A percentile compares a stretch with the other conserved stretches of the same genome.
Conservation (phyloP, 2,113 vertebrate species). For the Centrocercus urophasianus region DNA sequence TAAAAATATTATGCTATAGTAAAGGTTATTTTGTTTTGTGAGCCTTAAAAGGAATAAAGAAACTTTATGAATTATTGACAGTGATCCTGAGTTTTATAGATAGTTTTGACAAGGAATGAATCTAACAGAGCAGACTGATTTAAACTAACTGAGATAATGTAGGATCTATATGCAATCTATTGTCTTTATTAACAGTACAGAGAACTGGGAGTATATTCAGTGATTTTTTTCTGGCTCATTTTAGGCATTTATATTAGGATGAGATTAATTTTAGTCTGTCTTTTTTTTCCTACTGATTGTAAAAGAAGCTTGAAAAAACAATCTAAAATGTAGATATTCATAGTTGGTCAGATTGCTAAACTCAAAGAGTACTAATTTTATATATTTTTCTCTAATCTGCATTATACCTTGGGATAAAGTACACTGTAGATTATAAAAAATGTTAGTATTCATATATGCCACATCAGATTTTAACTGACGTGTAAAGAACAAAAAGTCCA, state of each 20-base stretch:
- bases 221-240: not conserved
- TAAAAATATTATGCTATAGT: not conserved
- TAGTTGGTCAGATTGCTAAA: not conserved
- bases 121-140: not conserved
- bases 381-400: not conserved
- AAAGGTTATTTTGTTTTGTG: not conserved
- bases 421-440: not conserved
- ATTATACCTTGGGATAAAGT: not conserved
- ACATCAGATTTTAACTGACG: not conserved
- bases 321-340: not conserved
- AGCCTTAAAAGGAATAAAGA: not conserved
- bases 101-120: not conserved
- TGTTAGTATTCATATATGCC: not conserved
- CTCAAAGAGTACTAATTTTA: not conserved
- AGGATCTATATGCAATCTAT: not conserved
- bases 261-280: not conserved
- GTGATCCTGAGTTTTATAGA: not conserved
- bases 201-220: not conserved
- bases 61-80: not conserved
- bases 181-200: not conserved
- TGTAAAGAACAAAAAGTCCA: not conserved
- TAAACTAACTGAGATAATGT: not conserved
- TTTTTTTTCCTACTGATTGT: not conserved
- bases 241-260: not conserved
- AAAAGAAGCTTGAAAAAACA: not conserved